Conservation (phyloP, 1,140 invertebrate species). For the Drosophila ogumai region DNA sequence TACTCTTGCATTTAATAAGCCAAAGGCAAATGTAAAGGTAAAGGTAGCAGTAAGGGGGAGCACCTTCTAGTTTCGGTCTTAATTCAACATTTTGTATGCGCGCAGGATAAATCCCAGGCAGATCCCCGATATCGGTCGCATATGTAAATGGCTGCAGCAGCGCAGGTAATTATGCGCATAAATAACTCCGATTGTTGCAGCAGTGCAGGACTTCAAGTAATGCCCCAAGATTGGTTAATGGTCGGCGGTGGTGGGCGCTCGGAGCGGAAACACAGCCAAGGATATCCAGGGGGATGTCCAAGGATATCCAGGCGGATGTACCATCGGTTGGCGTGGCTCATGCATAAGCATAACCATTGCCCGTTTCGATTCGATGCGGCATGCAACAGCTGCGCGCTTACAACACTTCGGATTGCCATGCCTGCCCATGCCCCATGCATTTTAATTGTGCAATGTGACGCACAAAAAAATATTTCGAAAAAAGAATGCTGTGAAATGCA, state of each 20-base stretch:
- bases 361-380: conserved; percentile 67
- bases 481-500: conserved; percentile 6
- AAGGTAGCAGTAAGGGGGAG: neutral
- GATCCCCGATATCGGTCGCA: conserved; percentile 57
- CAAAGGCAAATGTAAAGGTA: conserved; percentile 14
- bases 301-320: conserved; percentile 29
- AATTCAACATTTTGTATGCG: conserved; percentile 67
- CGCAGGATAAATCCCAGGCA: conserved; percentile 54
- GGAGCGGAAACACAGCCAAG: neutral
- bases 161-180: conserved; percentile 74
- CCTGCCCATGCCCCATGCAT: conserved; percentile 47
- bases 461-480: conserved; percentile 20
- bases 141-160: conserved; percentile 61
- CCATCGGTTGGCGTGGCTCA: conserved; percentile 42
- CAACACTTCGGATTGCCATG: conserved; percentile 50
- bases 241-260: neutral
- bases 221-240: conserved; percentile 34
- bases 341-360: conserved; percentile 78
- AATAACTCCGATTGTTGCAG: conserved; percentile 56
- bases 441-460: conserved; percentile 57
- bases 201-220: conserved; percentile 52
- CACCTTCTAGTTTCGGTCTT: conserved; percentile 21
- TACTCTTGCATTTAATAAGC: conserved; percentile 60
- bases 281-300: neutral
- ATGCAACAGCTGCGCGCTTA: conserved; percentile 75